Evolutionary conservation across 2,797 vertebrate genomes (phyloP), one percentile per base, ranked within the genome.

Genomic region (Gymnoscopelus braueri): DNA sequence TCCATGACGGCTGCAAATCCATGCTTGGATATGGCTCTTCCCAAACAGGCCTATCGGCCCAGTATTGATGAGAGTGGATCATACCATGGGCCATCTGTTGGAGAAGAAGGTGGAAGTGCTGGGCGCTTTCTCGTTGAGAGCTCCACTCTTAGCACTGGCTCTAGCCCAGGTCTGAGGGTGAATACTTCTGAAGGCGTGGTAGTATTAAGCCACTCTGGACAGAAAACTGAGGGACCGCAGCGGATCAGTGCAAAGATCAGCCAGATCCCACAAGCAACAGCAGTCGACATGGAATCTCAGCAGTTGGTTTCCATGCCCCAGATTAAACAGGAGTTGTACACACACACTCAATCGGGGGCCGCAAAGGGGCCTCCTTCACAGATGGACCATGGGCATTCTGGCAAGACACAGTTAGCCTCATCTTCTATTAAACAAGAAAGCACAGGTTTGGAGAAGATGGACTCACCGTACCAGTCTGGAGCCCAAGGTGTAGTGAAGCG

Each of bases 191-290:
- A 99, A 80, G 98, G 98, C 0, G 97, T 99, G 0, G 97, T 99
- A 26, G 95, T 99, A 1, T 87, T 99, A 67, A 99, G 96, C 85
- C 98, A 99, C 74, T 99, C 98, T 0, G 97, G 97, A 0, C 97
- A 99, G 87, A 99, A 99, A 88, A 97, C 95, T 0, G 98, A 99
- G 85, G 98, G 98, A 7, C 96, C 95, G 0, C 96, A 96, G 76
- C 91, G 98, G 5, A 97, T 99, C 44, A 98, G 96, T 73, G 98
- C 98, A 61, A 99, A 99, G 89, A 99, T 99, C 71, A 99, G 97
- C 89, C 97, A 96, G 88, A 99, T 99, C 63, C 98, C 98, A 19
- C 96, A 96, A 0, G 97, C 98, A 29, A 97, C 96, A 0, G 95
- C 95, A 0, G 95, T 97, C 23, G 98, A 99, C 80, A 98, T 99